These are phyloP conservation scores for Palythoa caribaeorum DNA, from an alignment of 92 coral and sea anemone genomes.

Conservation along the genomic window DNA sequence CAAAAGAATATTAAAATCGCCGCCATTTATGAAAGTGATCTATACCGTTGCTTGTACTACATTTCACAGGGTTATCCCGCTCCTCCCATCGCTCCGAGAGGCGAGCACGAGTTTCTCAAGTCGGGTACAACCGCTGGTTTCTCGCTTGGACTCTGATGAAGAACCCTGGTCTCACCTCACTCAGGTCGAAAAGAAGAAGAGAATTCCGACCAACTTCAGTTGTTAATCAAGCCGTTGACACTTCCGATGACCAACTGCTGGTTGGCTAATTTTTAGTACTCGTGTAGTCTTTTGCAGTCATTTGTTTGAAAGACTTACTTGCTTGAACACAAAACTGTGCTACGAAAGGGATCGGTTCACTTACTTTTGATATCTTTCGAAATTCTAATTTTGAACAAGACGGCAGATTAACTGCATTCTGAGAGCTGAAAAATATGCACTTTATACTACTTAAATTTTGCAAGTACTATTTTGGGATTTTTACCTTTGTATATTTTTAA, in stretches of 20 bases:
- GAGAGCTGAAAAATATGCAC: no score
- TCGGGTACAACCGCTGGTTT: slow-evolving; percentile 83
- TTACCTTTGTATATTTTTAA: no score
- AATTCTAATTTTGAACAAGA: no score
- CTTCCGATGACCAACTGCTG: slow-evolving; percentile 15
- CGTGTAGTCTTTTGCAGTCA: not conserved
- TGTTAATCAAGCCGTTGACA: not conserved
- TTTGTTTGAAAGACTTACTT: not conserved
- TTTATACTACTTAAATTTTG: no score
- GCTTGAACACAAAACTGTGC: no score
- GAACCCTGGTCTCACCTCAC: slow-evolving; percentile 67
- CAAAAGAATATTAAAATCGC: no score
- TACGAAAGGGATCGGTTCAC: no score
- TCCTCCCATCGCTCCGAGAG: not conserved
- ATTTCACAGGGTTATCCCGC: not conserved
- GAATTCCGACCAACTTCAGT: slow-evolving; percentile 3
- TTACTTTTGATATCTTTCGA: no score
- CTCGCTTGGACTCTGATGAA: slow-evolving; percentile 76
- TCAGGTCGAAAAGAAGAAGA: slow-evolving; percentile 7
- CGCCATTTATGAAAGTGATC: no score
- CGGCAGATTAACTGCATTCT: no score
- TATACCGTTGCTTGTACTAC: not conserved
- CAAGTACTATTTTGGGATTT: no score
- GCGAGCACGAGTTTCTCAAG: slow-evolving; percentile 60
- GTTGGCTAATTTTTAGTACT: not conserved